Evolutionary conservation across 2,113 vertebrate genomes (phyloP), one percentile per base, ranked within the genome.

Genomic region (Chloropsis cyanopogon): DNA sequence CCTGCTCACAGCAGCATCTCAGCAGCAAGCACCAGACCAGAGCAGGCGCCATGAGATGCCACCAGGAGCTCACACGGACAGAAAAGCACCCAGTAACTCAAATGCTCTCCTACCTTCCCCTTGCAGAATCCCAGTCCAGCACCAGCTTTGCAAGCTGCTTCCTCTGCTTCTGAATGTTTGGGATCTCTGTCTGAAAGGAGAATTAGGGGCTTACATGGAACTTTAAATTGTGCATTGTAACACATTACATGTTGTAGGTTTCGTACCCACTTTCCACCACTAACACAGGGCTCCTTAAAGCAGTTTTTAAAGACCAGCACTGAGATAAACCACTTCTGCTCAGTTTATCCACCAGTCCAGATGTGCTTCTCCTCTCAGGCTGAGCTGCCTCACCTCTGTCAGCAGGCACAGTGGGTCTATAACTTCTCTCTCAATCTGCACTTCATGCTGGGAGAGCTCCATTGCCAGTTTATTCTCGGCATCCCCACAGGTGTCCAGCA

Each of bases 141-240:
- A 99, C 99, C 93, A 99, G 77, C 89, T 98, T 99, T 70, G 99
- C 98, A 56, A 99, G 98, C 96, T 99, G 99, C 41, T 99, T 99
- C 97, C 99, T 99, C 97, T 99, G 99, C 90, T 99, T 99, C 95
- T 99, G 98, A 96, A 99, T 99, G 97, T 99, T 99, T 0, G 99
- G 99, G 90, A 99, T 99, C 82, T 99, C 99, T 64, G 98, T 96
- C 99, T 99, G 64, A 37, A 96, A 93, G 0, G 4, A 90, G 29
- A 95, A 82, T 35, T 15, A 22, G 47, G 60, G 24, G 29, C 31
- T 73, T 23, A 47, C 5, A 15, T 24, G 60, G 46, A 35, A 10
- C 72, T 92, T 65, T 54, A 28, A 46, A 24, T 8, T 35, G 41
- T 53, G 31, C 56, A 56, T 3, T 56, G 31, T 37, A 61, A 65